Evolutionary conservation across 2,113 vertebrate genomes (phyloP).

Genomic region (Dromiciops gliroides): DNA sequence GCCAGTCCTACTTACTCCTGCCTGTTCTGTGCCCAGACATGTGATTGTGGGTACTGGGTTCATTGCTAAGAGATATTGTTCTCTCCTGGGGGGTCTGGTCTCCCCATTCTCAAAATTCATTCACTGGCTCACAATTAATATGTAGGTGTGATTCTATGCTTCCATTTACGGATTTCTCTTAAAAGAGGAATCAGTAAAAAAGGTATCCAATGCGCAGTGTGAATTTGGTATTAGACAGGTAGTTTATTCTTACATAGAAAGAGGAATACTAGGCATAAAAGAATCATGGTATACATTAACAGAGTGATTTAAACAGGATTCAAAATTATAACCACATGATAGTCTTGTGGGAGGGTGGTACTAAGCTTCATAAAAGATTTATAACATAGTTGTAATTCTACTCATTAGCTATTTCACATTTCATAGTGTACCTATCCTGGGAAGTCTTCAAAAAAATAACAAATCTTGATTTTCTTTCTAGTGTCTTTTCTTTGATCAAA

Average conservation of each 20-base stretch:
- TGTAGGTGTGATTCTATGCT: not conserved
- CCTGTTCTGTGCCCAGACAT: not conserved
- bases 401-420: not conserved
- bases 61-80: not conserved
- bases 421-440: not conserved
- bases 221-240: not conserved
- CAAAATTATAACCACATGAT: not conserved
- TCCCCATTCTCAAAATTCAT: not conserved
- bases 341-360: not conserved
- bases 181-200: not conserved
- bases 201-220: not conserved
- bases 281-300: not conserved
- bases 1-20: no score
- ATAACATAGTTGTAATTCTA: not conserved
- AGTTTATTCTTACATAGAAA: not conserved
- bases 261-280: not conserved
- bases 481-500: not conserved
- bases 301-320: not conserved
- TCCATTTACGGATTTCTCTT: not conserved
- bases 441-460: not conserved
- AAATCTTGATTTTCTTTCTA: not conserved
- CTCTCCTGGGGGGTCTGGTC: no score
- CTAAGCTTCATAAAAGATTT: not conserved
- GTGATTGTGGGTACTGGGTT: not conserved
- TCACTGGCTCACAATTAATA: not conserved